A percentile compares a stretch with the other conserved stretches of the same genome.
Evolutionary conservation across 1,140 invertebrate genomes (phyloP).

Genomic region (Drosophila rufa): DNA sequence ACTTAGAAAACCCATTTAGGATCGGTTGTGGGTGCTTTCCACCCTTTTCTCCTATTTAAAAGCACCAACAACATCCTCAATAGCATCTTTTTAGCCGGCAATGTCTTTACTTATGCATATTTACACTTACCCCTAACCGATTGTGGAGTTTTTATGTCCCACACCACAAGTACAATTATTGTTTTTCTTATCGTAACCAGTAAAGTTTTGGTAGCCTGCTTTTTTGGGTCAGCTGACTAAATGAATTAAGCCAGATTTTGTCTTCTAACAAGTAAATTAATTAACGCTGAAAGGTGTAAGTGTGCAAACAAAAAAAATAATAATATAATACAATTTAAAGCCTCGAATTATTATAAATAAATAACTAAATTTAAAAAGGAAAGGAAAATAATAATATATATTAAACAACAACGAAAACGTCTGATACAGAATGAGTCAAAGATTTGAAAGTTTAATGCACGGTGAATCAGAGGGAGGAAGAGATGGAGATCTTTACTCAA

Average conservation of each 20-base stretch:
- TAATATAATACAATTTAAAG: neutral
- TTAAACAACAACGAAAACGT: constrained; percentile 9
- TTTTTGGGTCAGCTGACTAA: constrained; percentile 17
- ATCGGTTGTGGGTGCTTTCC: constrained; percentile 26
- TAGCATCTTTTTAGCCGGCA: constrained; percentile 32
- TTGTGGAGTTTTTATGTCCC: constrained; percentile 29
- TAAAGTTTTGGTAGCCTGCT: constrained; percentile 11
- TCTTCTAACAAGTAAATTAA: constrained; percentile 6
- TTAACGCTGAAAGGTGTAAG: constrained; percentile 16
- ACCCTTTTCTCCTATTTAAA: constrained; percentile 14
- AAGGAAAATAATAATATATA: constrained; percentile 1
- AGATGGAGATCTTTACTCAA: constrained; percentile 46
- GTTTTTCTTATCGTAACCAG: constrained; percentile 1
- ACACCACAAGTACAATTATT: neutral
- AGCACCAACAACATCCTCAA: constrained; percentile 4
- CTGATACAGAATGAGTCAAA: constrained; percentile 79
- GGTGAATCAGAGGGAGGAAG: constrained; percentile 30
- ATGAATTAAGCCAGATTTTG: constrained; percentile 6
- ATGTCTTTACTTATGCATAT: constrained; percentile 25
- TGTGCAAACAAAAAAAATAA: constrained; percentile 7
- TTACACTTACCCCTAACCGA: constrained; percentile 6
- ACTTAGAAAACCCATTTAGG: constrained; percentile 15
- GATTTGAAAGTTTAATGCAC: constrained; percentile 76
- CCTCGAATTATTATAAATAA: constrained; percentile 6
- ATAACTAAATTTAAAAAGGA: constrained; percentile 9